phyloP scores from a whole-genome alignment of 1,140 invertebrate genomes.

The Caenorhabditis elegans region DNA sequence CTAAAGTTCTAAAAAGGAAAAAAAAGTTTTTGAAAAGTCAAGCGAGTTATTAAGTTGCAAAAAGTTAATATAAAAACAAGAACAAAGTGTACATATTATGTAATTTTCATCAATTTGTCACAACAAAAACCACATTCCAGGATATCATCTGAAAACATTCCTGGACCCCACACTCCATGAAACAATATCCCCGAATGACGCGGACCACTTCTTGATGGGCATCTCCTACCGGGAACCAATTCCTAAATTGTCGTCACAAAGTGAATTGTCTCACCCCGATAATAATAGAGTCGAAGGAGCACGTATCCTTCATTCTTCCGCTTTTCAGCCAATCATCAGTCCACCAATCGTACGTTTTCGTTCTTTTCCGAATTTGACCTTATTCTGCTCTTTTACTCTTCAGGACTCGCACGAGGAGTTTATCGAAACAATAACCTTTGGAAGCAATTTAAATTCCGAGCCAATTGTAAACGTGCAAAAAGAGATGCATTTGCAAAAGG shows the following conservation, averaged over 20 bases:
- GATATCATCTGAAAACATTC: slow-evolving; percentile 7
- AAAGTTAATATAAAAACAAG: no score
- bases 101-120: no score
- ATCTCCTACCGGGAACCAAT: slow-evolving; percentile 24
- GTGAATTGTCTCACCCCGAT: neutral
- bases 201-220: slow-evolving; percentile 26
- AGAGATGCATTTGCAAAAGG: slow-evolving; percentile 8
- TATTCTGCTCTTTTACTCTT: neutral
- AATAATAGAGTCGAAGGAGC: slow-evolving; percentile 13
- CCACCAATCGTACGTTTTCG: slow-evolving; percentile 28
- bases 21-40: no score
- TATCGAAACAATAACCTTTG: slow-evolving; percentile 27
- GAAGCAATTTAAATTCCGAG: neutral
- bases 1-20: no score
- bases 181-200: neutral
- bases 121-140: neutral
- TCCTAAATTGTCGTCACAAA: neutral
- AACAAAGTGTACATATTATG: no score
- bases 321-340: slow-evolving; percentile 20
- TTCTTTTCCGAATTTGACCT: neutral
- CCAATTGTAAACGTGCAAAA: neutral
- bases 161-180: slow-evolving; percentile 8
- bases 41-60: no score
- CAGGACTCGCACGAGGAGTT: slow-evolving; percentile 18
- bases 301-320: neutral